Evolutionary conservation across 2,888 invertebrate genomes (phyloP).

Genomic region (Drosophila putrida): DNA sequence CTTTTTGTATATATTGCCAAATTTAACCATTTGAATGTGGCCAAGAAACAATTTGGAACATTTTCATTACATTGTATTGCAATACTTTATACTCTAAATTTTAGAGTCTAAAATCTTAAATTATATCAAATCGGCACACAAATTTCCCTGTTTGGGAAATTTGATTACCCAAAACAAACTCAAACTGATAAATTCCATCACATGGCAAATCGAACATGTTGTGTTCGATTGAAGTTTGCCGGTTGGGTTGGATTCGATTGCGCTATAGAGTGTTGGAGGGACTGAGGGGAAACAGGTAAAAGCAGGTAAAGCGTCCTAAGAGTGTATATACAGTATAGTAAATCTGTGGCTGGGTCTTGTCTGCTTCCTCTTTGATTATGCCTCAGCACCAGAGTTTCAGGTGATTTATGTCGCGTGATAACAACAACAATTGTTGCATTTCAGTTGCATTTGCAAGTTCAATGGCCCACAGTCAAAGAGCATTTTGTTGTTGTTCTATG

Average conservation of each 20-base stretch:
- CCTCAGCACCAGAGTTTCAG: slow-evolving; percentile 24
- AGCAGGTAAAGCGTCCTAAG: slow-evolving; percentile 40
- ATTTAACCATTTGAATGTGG: not conserved
- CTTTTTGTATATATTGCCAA: not conserved
- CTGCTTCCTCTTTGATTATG: slow-evolving; percentile 39
- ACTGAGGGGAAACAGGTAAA: slow-evolving; percentile 25
- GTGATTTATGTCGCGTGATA: slow-evolving; percentile 48
- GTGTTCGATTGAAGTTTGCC: slow-evolving; percentile 10
- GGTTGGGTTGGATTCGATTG: slow-evolving; percentile 17
- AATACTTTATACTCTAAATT: not conserved
- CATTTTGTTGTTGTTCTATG: slow-evolving; percentile 17
- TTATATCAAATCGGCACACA: not conserved
- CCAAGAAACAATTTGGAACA: not conserved
- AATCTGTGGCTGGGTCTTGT: slow-evolving; percentile 38
- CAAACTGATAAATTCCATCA: slow-evolving; percentile 36
- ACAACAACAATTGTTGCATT: slow-evolving; percentile 51
- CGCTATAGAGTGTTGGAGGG: not conserved
- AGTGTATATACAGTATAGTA: slow-evolving; percentile 14
- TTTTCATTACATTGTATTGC: not conserved
- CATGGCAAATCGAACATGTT: slow-evolving; percentile 38
- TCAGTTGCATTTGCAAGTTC: slow-evolving; percentile 52
- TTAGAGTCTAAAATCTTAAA: too few relatives aligned
- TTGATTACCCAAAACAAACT: slow-evolving; percentile 54
- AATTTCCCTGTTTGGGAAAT: slow-evolving; percentile 27
- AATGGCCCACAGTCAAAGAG: slow-evolving; percentile 45